These are phyloP conservation scores for Manduca sexta DNA, from an alignment of 1,140 invertebrate genomes.

Conservation along the genomic window DNA sequence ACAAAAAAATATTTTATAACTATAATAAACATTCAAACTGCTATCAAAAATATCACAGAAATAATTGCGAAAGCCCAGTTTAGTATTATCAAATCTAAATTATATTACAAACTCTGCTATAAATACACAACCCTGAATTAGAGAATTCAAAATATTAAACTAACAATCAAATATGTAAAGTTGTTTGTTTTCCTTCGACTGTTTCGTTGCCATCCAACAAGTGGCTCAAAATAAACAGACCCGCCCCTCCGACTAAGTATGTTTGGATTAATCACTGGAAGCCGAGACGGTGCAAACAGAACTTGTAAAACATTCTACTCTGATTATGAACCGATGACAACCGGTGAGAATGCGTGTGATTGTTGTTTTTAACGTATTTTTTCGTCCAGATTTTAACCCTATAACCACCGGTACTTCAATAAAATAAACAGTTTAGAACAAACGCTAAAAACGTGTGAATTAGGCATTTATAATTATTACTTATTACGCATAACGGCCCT, in stretches of 20 bases:
- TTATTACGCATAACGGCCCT: neutral
- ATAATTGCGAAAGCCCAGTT: too few relatives aligned
- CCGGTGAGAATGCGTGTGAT: slow-evolving; percentile 22
- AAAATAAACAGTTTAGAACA: too few relatives aligned
- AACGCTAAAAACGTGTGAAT: too few relatives aligned
- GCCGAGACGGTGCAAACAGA: slow-evolving; percentile 38
- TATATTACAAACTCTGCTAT: too few relatives aligned
- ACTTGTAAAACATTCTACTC: slow-evolving; percentile 25
- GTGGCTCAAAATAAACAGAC: slow-evolving; percentile 42
- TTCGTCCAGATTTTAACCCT: too few relatives aligned
- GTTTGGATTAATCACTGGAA: slow-evolving; percentile 34
- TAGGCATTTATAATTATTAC: too few relatives aligned
- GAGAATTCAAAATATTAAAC: slow-evolving; percentile 13
- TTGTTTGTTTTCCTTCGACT: slow-evolving; percentile 32
- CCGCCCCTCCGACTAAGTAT: slow-evolving; percentile 13
- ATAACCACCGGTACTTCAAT: too few relatives aligned
- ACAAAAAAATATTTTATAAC: too few relatives aligned
- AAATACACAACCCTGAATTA: too few relatives aligned
- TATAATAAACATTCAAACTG: too few relatives aligned
- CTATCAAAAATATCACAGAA: too few relatives aligned
- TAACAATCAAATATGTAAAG: slow-evolving; percentile 11
- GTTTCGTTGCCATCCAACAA: slow-evolving; percentile 36
- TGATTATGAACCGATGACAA: slow-evolving; percentile 39
- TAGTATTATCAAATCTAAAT: too few relatives aligned
- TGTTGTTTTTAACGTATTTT: neutral